These are phyloP conservation scores for Ptiloglossa arizonensis DNA, from an alignment of 1,140 invertebrate genomes.

Conservation along the genomic window DNA sequence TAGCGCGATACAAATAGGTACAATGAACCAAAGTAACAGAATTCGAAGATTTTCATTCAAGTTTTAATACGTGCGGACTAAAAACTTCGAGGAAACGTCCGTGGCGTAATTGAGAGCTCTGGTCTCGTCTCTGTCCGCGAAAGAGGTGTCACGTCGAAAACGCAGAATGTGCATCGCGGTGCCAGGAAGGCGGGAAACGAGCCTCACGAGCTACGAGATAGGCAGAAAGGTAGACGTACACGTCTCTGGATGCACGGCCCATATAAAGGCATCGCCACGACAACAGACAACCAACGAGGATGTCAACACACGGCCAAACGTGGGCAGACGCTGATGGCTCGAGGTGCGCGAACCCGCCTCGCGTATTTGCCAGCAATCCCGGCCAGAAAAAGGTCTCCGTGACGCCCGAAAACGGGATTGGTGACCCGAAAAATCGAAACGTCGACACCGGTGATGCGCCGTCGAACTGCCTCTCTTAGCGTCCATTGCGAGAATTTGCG, in stretches of 20 bases:
- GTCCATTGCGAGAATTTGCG: no score
- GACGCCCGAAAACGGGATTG: slow-evolving; percentile 3
- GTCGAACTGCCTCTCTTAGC: not conserved
- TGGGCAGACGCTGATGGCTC: slow-evolving; percentile 34
- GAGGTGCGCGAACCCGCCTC: not conserved
- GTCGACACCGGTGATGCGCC: no score
- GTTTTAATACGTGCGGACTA: no score
- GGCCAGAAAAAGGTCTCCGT: slow-evolving; percentile 5
- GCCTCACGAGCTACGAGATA: no score
- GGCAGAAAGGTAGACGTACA: slow-evolving; percentile 10
- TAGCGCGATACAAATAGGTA: no score
- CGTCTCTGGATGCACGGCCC: slow-evolving; percentile 31
- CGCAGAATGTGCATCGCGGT: not conserved
- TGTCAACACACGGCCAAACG: slow-evolving; percentile 47
- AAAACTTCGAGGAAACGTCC: not conserved
- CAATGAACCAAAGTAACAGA: no score
- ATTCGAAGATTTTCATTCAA: no score
- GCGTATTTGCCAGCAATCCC: slow-evolving; percentile 1
- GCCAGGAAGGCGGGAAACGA: not conserved
- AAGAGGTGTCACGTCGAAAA: not conserved
- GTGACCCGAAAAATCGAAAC: slow-evolving; percentile 18
- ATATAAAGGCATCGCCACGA: slow-evolving; percentile 46
- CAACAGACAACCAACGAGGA: slow-evolving; percentile 44
- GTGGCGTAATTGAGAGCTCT: not conserved
- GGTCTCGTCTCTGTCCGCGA: not conserved